Conservation (phyloP, 92 coral and sea anemone genomes). For the Phenganax stokvisi region DNA sequence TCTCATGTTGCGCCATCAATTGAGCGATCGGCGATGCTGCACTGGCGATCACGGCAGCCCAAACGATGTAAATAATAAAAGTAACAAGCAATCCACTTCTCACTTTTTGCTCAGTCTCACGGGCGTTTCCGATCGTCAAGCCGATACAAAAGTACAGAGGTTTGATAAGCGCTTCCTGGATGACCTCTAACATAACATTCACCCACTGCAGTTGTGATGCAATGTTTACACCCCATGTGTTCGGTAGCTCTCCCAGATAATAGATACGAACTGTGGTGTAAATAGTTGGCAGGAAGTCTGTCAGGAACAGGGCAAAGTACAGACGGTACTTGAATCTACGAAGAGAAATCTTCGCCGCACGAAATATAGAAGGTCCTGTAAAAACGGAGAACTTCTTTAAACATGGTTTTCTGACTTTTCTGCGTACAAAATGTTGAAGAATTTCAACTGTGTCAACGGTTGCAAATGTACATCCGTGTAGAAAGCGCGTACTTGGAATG, state of each 20-base stretch:
- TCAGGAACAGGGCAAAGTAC: conserved; percentile 35
- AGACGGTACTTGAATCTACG: conserved; percentile 38
- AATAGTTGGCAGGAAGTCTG: conserved; percentile 32
- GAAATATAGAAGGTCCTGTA: conserved; percentile 6
- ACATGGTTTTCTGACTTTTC: neutral
- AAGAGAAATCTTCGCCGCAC: conserved; percentile 13
- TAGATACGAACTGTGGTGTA: conserved; percentile 38
- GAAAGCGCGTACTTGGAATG: too few species aligned
- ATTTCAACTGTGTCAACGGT: too few species aligned
- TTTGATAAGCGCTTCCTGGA: conserved; percentile 35
- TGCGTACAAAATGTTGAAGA: neutral
- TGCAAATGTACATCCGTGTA: too few species aligned
- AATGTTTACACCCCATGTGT: conserved; percentile 36
- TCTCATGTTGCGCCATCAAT: conserved; percentile 35
- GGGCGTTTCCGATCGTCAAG: conserved; percentile 24
- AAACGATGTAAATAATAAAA: conserved; percentile 13
- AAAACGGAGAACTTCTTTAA: neutral
- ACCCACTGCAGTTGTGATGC: conserved; percentile 40
- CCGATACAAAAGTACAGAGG: conserved; percentile 37
- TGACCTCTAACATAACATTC: conserved; percentile 33
- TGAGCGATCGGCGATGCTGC: conserved; percentile 37
- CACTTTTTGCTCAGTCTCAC: conserved; percentile 34
- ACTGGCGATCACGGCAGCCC: conserved; percentile 24
- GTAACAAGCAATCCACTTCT: conserved; percentile 21
- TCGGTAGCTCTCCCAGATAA: conserved; percentile 32